Base-by-base conservation (phyloP, 2,888 invertebrate species). In the Dendrolimus pini region DNA sequence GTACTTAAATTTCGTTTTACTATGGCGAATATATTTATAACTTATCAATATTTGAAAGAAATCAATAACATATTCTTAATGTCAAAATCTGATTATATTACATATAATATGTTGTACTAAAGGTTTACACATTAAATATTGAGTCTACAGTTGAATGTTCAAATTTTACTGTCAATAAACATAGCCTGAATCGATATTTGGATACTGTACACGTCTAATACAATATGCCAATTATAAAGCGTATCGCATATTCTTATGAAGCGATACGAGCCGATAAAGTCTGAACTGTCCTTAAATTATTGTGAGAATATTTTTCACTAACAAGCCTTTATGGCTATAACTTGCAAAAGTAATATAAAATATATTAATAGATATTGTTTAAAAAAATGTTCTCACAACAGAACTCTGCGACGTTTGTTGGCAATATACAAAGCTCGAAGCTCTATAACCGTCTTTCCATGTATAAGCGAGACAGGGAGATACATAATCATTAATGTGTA, bases 341-440 rank as follows among this genome's bases (percentile, higher is more conserved):
- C 6, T 30, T 30, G 30, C 30, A 30, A 30, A 2, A 6, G 30
- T 30, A 30, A 30, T 30, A 47, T 10, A 47, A 47, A 47, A 47
- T 10, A 47, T 1, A 47, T 47, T 47, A 47, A 47, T 30, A 30
- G 30, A 30, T 30, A 30, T 30, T 30, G 30, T 30, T 30, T 30
- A 47, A 47, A 47, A 57, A 57, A 53, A 41, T 41, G 42, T 53
- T 18, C 55, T 41, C 56, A 55, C 41, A 56, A 52, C 41, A 10
- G n/a, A 53, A 56, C 41, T 56, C 60, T 57, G 57, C 57, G 56
- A 54, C 41, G 53, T 54, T 12, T 7, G 10, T 10, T 41, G 54
- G 60, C 60, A 55, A 55, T 58, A 14, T 60, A 58, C 58, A 60
- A 60, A 58, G 60, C 57, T 52, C 47, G 47, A 47, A 47, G 47